These are phyloP conservation scores for Lepus americanus DNA, from an alignment of 2,113 vertebrate species.

Conservation along the genomic window DNA sequence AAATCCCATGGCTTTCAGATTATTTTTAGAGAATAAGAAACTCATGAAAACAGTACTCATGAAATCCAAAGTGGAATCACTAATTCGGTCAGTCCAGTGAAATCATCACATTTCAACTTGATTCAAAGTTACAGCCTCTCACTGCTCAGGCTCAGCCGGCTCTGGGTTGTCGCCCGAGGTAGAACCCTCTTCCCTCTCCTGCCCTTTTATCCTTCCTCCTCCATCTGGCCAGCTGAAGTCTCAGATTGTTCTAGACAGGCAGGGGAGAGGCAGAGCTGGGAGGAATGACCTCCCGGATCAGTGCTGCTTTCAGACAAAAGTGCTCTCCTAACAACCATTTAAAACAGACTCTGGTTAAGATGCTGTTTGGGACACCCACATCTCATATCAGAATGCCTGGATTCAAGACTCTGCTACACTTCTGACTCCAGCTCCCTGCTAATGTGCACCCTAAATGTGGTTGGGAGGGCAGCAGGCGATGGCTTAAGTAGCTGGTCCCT, in stretches of 20 bases:
- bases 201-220: neutral
- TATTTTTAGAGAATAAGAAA: neutral
- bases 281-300: neutral
- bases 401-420: too few relatives aligned
- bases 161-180: neutral
- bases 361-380: too few relatives aligned
- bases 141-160: too few relatives aligned
- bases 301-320: neutral
- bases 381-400: too few relatives aligned
- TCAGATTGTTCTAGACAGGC: neutral
- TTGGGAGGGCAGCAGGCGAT: too few relatives aligned
- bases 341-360: neutral
- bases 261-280: neutral
- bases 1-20: constrained; percentile 15
- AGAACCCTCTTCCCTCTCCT: neutral
- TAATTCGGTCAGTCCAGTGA: too few relatives aligned
- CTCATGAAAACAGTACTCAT: neutral
- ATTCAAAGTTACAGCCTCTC: neutral
- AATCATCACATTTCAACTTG: neutral
- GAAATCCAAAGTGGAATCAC: neutral
- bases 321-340: neutral
- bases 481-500: too few relatives aligned
- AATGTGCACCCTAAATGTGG: too few relatives aligned
- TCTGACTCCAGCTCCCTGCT: too few relatives aligned
- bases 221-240: too few relatives aligned